A percentile compares a stretch with the other conserved stretches of the same genome.
Conservation (phyloP, 1,140 invertebrate species). For the Mycetomoellerius zeteki region DNA sequence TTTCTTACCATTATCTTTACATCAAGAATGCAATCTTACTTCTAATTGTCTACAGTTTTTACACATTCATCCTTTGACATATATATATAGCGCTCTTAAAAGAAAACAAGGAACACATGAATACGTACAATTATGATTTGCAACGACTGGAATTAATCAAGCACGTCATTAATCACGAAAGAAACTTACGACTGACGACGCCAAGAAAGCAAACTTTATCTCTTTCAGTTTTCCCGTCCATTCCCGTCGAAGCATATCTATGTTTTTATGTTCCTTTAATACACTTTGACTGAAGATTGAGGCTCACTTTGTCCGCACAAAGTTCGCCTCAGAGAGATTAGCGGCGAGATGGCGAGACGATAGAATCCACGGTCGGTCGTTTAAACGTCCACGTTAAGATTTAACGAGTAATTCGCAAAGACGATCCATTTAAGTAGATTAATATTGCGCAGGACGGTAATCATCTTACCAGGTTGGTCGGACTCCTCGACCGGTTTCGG, state of each 20-base stretch:
- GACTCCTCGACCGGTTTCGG: constrained; percentile 95
- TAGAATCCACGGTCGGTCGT: constrained; percentile 18
- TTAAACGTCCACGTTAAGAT: constrained; percentile 31
- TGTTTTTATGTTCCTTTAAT: constrained; percentile 14
- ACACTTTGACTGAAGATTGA: background rate
- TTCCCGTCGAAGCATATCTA: background rate
- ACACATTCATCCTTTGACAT: background rate
- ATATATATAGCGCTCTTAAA: background rate
- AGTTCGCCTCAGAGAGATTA: constrained; percentile 14
- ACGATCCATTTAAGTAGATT: constrained; percentile 57
- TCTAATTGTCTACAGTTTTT: background rate
- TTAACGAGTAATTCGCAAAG: constrained; percentile 43
- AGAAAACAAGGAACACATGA: background rate
- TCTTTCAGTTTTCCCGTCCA: background rate
- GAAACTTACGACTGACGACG: background rate
- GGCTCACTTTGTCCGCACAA: constrained; percentile 9
- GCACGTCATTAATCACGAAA: background rate
- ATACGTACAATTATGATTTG: background rate
- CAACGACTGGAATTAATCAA: constrained; percentile 8
- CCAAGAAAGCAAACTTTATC: constrained; percentile 5
- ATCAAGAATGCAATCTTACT: constrained; percentile 1
- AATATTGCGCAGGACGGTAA: constrained; percentile 47
- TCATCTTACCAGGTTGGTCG: constrained; percentile 89
- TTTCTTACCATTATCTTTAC: constrained; percentile 24
- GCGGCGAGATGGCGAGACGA: background rate